Conservation (phyloP, 1,140 invertebrate genomes). For the Colletes latitarsis region DNA sequence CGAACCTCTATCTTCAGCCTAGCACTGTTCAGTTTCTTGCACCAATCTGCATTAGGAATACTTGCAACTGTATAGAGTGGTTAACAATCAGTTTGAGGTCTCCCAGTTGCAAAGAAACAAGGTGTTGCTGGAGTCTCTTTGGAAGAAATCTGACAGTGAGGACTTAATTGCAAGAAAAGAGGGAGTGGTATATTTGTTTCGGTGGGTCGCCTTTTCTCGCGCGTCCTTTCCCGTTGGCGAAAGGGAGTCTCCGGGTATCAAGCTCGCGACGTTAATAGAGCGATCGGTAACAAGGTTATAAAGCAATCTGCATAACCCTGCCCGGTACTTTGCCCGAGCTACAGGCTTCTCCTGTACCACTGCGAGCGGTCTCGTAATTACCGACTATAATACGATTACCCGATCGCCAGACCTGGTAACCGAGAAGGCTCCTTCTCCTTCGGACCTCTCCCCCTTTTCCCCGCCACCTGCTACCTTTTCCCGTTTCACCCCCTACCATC, state of each 20-base stretch:
- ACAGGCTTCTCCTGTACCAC: constrained; percentile 38
- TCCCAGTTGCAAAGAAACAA: too few relatives aligned
- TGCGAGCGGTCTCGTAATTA: constrained; percentile 74
- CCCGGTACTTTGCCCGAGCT: constrained; percentile 72
- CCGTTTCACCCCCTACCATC: neutral
- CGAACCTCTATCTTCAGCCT: too few relatives aligned
- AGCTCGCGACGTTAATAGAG: constrained; percentile 77
- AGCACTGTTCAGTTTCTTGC: too few relatives aligned
- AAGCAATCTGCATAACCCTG: constrained; percentile 81
- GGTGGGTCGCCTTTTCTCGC: constrained; percentile 11
- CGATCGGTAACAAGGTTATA: constrained; percentile 81
- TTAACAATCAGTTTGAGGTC: too few relatives aligned
- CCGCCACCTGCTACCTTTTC: too few relatives aligned
- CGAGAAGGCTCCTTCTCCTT: constrained; percentile 66
- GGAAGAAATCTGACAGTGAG: too few relatives aligned
- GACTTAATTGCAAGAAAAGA: too few relatives aligned
- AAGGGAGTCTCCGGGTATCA: constrained; percentile 45
- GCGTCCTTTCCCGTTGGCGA: constrained; percentile 6
- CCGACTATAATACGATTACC: constrained; percentile 77
- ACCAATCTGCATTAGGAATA: too few relatives aligned
- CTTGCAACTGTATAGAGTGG: too few relatives aligned
- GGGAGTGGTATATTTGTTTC: neutral
- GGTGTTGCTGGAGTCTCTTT: too few relatives aligned
- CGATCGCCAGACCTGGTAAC: constrained; percentile 74
- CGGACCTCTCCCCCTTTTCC: constrained; percentile 9